Base-by-base conservation (phyloP, 2,113 vertebrate genomes). In the Planiliza haematocheilus region DNA sequence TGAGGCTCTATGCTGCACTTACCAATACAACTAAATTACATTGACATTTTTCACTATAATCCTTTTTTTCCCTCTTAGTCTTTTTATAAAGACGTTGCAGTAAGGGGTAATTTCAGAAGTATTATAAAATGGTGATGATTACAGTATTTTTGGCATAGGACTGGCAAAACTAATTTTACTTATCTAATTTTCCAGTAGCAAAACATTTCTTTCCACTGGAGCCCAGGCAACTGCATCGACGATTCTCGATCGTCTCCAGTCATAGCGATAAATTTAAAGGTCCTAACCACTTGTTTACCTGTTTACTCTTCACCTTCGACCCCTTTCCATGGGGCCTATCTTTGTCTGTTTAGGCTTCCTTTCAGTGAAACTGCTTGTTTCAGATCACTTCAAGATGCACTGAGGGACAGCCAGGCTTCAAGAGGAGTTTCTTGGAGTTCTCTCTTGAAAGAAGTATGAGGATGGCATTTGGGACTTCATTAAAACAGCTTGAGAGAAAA, bases 401-500 rank as follows among this genome's bases (percentile, higher is more conserved):
- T 80, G 63, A 81, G 88, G 81, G 89, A 87, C 74, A 77, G 81
- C 58, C 59, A 14, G 56, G 43, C 84, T 84, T 86, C 79, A 80
- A 21, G 68, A 74, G 68, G 70, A 75, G 46, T 77, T 87, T 80
- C 73, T 86, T 30, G 18, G 64, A 75, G 76, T 88, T 86, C 71
- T 58, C 74, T 83, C 67, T 89, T 84, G 83, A 91, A 86, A 88
- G 72, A 88, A 80, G 55, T 66, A 74, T 56, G 75, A 86, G 81
- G 78, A 82, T 82, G 90, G 86, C 92, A 88, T 91, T 88, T 89
- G 92, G 93, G 92, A 93, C 89, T 92, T 94, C 92, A 92, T 93
- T 94, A 93, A 93, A 93, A 91, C 69, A 73, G 77, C 85, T 89
- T 84, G 87, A 87, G 89, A 90, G 86, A 59, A 74, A 75, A 88